These are phyloP conservation scores for Lutraria rhynchaena DNA, from an alignment of 1,140 invertebrate genomes.

Conservation along the genomic window DNA sequence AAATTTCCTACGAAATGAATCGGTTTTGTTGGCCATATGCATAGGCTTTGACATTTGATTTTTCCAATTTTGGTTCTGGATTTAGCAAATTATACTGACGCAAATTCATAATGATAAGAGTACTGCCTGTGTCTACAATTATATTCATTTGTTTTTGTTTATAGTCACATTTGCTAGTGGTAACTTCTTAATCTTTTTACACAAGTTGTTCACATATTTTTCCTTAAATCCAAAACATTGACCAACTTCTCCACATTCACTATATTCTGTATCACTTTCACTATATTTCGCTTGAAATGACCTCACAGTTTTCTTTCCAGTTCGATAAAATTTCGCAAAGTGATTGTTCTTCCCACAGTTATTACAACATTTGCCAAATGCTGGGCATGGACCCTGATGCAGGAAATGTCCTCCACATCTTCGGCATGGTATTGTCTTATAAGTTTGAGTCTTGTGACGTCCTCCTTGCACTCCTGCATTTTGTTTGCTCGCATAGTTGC, in stretches of 20 bases:
- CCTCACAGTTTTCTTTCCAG: too few relatives aligned
- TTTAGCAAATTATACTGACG: not conserved
- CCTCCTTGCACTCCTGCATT: too few relatives aligned
- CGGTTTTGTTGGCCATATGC: not conserved
- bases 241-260: too few relatives aligned
- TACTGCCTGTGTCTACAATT: not conserved
- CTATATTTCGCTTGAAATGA: too few relatives aligned
- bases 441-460: too few relatives aligned
- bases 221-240: conserved; percentile 31
- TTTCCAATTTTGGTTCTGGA: not conserved
- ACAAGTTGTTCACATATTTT: not conserved
- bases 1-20: not conserved
- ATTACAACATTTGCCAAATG: conserved; percentile 21
- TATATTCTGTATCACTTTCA: too few relatives aligned
- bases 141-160: not conserved
- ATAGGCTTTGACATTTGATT: not conserved
- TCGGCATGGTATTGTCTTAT: too few relatives aligned
- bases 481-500: too few relatives aligned
- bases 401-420: conserved; percentile 32
- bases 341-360: not conserved
- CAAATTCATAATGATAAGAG: not conserved
- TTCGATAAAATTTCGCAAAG: too few relatives aligned
- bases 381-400: conserved; percentile 31
- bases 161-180: not conserved
- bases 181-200: not conserved